Conservation (phyloP, 2,888 invertebrate genomes). For the Dryocosmus kuriphilus region DNA sequence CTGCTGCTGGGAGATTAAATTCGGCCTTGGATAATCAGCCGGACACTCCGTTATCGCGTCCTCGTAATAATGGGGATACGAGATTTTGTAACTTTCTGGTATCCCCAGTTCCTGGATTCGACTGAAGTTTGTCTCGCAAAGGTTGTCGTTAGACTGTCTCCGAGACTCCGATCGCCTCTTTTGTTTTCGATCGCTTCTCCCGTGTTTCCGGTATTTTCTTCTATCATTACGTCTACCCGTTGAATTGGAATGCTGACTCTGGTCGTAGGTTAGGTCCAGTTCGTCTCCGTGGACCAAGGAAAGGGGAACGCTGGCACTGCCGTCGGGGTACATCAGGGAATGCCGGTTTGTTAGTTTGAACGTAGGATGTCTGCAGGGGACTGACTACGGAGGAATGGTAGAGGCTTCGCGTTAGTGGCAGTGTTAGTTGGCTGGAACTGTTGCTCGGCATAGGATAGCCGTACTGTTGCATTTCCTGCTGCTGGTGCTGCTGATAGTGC, state of each 20-base stretch:
- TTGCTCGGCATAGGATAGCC: slow-evolving; percentile 76
- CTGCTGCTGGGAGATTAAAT: slow-evolving; percentile 54
- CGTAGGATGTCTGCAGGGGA: slow-evolving; percentile 72
- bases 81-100: slow-evolving; percentile 73
- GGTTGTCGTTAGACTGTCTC: slow-evolving; percentile 48
- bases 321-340: slow-evolving; percentile 53
- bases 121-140: slow-evolving; percentile 70
- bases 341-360: slow-evolving; percentile 69
- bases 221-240: slow-evolving; percentile 62
- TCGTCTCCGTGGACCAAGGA: slow-evolving; percentile 62
- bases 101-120: slow-evolving; percentile 70
- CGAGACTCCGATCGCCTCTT: slow-evolving; percentile 60
- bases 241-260: slow-evolving; percentile 57
- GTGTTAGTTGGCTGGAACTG: slow-evolving; percentile 75
- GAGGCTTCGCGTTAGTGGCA: slow-evolving; percentile 74
- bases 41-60: slow-evolving; percentile 69
- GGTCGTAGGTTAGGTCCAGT: slow-evolving; percentile 63
- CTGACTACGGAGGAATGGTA: slow-evolving; percentile 73
- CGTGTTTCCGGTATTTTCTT: slow-evolving; percentile 66
- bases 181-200: slow-evolving; percentile 67
- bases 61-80: slow-evolving; percentile 75
- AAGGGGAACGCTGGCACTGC: slow-evolving; percentile 57
- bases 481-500: slow-evolving; percentile 72
- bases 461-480: slow-evolving; percentile 77
- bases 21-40: slow-evolving; percentile 60